phyloP scores from a whole-genome alignment of 2,113 vertebrate genomes.

The Hyla sarda region DNA sequence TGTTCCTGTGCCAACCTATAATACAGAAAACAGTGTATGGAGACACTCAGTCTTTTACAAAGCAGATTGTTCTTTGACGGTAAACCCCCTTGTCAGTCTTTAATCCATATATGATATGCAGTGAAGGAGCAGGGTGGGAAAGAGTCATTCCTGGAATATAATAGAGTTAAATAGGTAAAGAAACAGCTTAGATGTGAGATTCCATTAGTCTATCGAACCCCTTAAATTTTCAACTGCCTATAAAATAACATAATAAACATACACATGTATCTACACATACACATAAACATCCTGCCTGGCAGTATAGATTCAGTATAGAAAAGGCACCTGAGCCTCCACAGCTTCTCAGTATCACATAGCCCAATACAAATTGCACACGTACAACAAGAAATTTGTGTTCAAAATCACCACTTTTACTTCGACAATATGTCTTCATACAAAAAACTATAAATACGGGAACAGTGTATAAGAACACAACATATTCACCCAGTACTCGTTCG shows the following conservation, averaged over 20 bases:
- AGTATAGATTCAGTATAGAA: too few relatives aligned
- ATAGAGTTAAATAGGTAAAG: not conserved
- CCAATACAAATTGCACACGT: too few relatives aligned
- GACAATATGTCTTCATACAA: too few relatives aligned
- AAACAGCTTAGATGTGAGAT: not conserved
- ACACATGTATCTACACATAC: not conserved
- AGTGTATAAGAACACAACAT: too few relatives aligned
- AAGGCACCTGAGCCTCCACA: too few relatives aligned
- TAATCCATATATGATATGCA: conserved; percentile 5
- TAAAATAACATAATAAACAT: not conserved
- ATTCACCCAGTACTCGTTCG: too few relatives aligned
- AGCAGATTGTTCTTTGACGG: conserved; percentile 6
- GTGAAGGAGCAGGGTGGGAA: not conserved
- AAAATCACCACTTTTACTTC: too few relatives aligned
- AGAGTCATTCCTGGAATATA: not conserved
- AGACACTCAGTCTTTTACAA: not conserved
- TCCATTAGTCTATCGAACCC: not conserved
- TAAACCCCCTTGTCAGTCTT: not conserved
- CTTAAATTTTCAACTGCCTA: not conserved
- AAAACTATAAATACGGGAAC: too few relatives aligned
- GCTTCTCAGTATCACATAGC: too few relatives aligned
- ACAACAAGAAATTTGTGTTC: too few relatives aligned
- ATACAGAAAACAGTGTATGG: conserved; percentile 6
- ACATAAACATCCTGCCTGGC: not conserved
- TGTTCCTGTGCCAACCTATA: conserved; percentile 27